These are phyloP conservation scores for Zeugodacus cucurbitae DNA, from an alignment of 1,140 invertebrate genomes.

Conservation along the genomic window DNA sequence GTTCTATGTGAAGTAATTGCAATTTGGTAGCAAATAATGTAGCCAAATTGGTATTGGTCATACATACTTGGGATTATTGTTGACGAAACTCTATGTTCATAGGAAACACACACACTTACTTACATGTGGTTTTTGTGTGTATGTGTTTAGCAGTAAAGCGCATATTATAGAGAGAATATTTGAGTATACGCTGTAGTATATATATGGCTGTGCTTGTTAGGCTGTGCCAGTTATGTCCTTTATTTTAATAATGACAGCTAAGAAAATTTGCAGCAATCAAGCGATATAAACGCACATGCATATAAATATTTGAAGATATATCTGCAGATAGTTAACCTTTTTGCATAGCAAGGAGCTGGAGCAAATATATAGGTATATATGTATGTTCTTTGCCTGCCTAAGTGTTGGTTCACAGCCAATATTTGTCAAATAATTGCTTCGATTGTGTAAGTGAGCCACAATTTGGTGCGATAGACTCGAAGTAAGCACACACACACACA, in stretches of 20 bases:
- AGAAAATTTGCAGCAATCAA: conserved; percentile 7
- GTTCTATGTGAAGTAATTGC: background rate
- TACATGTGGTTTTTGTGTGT: background rate
- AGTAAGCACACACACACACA: background rate
- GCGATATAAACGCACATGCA: background rate
- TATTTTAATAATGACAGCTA: conserved; percentile 11
- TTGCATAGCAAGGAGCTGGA: background rate
- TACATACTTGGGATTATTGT: conserved; percentile 6
- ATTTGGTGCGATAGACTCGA: conserved; percentile 18
- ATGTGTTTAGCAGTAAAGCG: background rate
- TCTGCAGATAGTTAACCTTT: background rate
- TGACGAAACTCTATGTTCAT: background rate
- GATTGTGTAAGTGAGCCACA: conserved; percentile 18
- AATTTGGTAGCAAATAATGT: conserved; percentile 34
- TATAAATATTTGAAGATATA: background rate
- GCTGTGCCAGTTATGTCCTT: background rate
- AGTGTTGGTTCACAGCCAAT: conserved; percentile 5
- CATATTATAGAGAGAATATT: background rate
- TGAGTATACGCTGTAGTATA: background rate
- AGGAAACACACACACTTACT: background rate
- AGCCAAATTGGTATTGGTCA: background rate
- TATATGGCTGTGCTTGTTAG: background rate
- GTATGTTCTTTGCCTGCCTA: background rate
- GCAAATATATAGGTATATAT: background rate
- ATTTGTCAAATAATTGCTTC: conserved; percentile 21